Conservation (phyloP, 1,140 invertebrate species). For the Galendromus occidentalis region DNA sequence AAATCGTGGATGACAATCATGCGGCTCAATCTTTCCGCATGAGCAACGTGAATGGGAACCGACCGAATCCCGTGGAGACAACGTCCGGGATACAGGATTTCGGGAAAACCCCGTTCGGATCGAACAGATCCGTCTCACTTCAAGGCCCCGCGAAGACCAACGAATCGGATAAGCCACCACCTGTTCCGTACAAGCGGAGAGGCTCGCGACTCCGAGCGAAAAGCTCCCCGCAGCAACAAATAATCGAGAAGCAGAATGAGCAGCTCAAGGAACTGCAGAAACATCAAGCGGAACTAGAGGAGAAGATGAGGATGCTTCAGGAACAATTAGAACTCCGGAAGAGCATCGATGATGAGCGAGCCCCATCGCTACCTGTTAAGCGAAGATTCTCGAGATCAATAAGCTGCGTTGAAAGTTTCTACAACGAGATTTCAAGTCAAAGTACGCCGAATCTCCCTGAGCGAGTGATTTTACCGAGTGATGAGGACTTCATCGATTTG, state of each 20-base stretch:
- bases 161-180: neutral
- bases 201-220: neutral
- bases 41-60: neutral
- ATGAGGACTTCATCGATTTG: too few species aligned
- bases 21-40: neutral
- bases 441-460: too few species aligned
- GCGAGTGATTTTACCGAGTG: too few species aligned
- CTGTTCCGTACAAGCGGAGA: neutral
- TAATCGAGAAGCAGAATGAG: neutral
- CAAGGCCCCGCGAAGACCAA: neutral
- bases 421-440: too few species aligned
- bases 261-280: neutral
- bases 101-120: neutral
- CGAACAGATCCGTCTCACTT: neutral
- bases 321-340: neutral
- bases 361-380: neutral
- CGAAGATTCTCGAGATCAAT: neutral
- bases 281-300: neutral
- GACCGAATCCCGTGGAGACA: neutral
- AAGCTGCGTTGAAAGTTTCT: neutral
- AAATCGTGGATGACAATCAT: neutral
- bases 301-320: neutral
- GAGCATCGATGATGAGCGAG: neutral
- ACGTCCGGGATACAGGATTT: neutral
- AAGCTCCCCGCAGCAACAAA: neutral